Conservation (phyloP, 2,797 vertebrate species). For the Rallus crepitans region DNA sequence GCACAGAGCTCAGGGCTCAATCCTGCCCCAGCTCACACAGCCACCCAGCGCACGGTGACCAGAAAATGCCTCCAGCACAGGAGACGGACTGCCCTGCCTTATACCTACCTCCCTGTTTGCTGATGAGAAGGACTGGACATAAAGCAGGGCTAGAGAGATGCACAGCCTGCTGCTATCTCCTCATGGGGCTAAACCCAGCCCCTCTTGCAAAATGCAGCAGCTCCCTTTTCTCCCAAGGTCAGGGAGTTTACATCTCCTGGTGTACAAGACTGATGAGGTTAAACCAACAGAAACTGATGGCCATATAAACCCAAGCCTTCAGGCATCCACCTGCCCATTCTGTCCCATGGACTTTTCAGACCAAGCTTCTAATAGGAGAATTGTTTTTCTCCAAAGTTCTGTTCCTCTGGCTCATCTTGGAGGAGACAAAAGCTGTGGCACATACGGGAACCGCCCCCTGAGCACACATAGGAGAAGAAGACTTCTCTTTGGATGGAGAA, state of each 20-base stretch:
- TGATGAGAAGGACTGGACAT: background rate
- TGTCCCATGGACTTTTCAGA: background rate
- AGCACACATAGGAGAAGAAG: background rate
- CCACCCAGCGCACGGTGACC: rapidly evolving
- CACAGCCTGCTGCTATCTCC: background rate
- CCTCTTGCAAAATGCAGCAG: background rate
- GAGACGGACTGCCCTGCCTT: background rate
- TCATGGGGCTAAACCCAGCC: background rate
- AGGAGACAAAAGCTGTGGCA: background rate
- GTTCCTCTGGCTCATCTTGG: background rate
- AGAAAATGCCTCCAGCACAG: background rate
- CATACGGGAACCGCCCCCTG: background rate
- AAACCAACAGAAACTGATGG: background rate
- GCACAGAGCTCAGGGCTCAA: background rate
- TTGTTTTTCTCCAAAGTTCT: background rate
- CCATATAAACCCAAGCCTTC: background rate
- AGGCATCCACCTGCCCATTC: background rate
- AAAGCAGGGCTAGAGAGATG: background rate
- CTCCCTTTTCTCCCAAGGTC: background rate
- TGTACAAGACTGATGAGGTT: background rate
- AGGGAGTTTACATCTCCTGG: background rate
- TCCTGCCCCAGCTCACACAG: background rate
- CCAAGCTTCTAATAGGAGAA: background rate
- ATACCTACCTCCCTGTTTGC: rapidly evolving
- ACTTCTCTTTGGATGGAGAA: background rate